These are phyloP conservation scores for Maniola jurtina DNA, from an alignment of 1,140 invertebrate genomes.

Conservation along the genomic window DNA sequence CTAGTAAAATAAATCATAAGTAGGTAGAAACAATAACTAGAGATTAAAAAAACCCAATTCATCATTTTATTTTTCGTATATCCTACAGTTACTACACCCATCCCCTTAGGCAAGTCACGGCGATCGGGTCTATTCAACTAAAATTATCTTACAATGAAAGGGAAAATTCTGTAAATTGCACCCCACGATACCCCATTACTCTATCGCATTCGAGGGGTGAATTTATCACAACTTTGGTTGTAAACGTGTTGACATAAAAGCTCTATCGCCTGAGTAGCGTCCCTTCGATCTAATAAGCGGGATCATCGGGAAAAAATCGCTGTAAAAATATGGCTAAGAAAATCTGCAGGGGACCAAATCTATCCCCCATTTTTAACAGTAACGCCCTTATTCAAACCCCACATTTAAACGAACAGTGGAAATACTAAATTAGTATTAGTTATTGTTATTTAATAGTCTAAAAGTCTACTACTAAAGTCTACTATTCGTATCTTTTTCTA, in stretches of 20 bases:
- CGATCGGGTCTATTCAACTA: slow-evolving; percentile 46
- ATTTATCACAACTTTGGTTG: slow-evolving; percentile 31
- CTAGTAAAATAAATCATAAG: too few species aligned
- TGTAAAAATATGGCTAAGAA: slow-evolving; percentile 1
- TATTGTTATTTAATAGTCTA: too few species aligned
- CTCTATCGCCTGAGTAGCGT: slow-evolving; percentile 4
- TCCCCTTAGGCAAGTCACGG: slow-evolving; percentile 56
- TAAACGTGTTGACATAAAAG: slow-evolving; percentile 28
- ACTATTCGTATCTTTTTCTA: too few species aligned
- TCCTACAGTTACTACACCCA: slow-evolving; percentile 1
- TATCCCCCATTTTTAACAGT: too few species aligned
- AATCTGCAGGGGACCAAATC: not conserved
- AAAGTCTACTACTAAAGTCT: too few species aligned
- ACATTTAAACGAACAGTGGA: too few species aligned
- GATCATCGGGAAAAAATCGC: not conserved
- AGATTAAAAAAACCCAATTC: too few species aligned
- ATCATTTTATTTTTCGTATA: slow-evolving; percentile 20
- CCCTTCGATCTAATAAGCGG: slow-evolving; percentile 9
- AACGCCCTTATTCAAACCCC: too few species aligned
- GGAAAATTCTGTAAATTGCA: slow-evolving; percentile 67
- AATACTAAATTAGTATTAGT: too few species aligned
- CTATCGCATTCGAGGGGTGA: slow-evolving; percentile 43
- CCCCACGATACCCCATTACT: slow-evolving; percentile 59
- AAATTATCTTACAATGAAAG: slow-evolving; percentile 68
- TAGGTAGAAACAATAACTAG: too few species aligned